Evolutionary conservation across 2,888 invertebrate genomes (phyloP), one percentile per base, ranked within the genome.

Genomic region (Sceliomorpha sp.): DNA sequence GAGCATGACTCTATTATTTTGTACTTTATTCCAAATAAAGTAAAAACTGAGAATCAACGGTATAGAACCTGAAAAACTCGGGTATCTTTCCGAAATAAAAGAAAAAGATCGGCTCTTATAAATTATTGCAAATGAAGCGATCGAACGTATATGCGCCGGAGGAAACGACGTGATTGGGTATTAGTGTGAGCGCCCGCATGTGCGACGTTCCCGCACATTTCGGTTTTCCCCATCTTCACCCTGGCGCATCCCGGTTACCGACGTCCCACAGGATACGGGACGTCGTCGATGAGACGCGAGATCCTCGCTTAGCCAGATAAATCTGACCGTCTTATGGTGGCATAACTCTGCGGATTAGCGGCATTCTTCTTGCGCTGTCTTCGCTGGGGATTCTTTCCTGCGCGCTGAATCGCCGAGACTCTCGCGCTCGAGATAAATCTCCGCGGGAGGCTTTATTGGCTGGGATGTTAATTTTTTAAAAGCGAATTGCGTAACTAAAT

Each of bases 311-410:
- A 86, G 86, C 86, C 85, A 78, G 84, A 87, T 86, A 87, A 87
- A 88, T 88, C 87, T 87, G 83, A 75, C 77, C 83, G 82, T 83
- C 86, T 87, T 84, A 86, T 71, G 75, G 74, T 75, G 80, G 84
- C 82, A 84, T 87, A 86, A 87, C 86, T 86, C 85, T 82, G 31
- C 71, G 86, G 87, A 88, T 88, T 88, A 88, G 81, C 82, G 70
- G 67, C 70, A 48, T 69, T 75, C 77, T 78, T 70, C 75, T 75
- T 76, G 73, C 77, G 73, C 75, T 63, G 69, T 63, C 63, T 62
- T 62, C 68, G 58, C 62, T 39, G 42, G 15, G 20, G 31, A 15
- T 17, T 56, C 58, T 53, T 53, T 36, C 14, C 44, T 14, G 13
- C 34, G 47, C 48, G 34, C 17, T 10, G 32, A 32, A 56, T 40